Evolutionary conservation across 1,140 invertebrate species (phyloP).

Genomic region (Nilaparvata lugens): DNA sequence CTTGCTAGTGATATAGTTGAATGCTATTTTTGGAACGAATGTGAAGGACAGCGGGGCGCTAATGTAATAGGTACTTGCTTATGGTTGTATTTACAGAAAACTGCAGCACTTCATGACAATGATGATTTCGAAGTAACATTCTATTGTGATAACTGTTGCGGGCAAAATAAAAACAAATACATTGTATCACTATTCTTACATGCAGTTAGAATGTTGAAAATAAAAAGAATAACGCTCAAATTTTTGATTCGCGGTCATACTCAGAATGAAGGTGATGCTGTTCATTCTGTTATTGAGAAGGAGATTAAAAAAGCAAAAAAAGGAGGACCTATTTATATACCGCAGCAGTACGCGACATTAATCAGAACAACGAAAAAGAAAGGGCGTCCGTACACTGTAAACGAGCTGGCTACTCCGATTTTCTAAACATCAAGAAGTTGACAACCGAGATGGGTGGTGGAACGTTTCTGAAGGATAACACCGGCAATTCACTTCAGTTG

Average conservation of each 20-base stretch:
- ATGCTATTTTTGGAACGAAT: slow-evolving; percentile 39
- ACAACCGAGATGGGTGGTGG: too few species aligned
- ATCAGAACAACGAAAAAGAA: slow-evolving; percentile 28
- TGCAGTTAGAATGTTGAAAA: slow-evolving; percentile 15
- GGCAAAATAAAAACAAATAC: slow-evolving; percentile 35
- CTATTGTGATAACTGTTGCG: slow-evolving; percentile 34
- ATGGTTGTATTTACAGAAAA: slow-evolving; percentile 27
- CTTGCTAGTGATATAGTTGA: slow-evolving; percentile 18
- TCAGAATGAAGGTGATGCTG: slow-evolving; percentile 7
- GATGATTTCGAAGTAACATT: slow-evolving; percentile 28
- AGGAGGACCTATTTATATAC: slow-evolving; percentile 8
- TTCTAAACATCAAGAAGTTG: slow-evolving; percentile 21
- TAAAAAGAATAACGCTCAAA: slow-evolving; percentile 18
- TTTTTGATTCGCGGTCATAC: slow-evolving; percentile 17
- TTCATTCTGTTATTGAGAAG: slow-evolving; percentile 27
- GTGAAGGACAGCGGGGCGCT: slow-evolving; percentile 32
- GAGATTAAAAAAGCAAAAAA: slow-evolving; percentile 27
- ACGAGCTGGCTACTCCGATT: slow-evolving; percentile 25
- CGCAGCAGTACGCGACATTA: slow-evolving; percentile 23
- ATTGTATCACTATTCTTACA: slow-evolving; percentile 30
- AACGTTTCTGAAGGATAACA: too few species aligned
- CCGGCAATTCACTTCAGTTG: too few species aligned
- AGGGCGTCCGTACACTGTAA: slow-evolving; percentile 24
- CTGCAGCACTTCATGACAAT: not conserved
- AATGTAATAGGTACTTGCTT: slow-evolving; percentile 37